Evolutionary conservation across 2,797 vertebrate species (phyloP), one percentile per base, ranked within the genome.

Genomic region (Gallirallus australis): DNA sequence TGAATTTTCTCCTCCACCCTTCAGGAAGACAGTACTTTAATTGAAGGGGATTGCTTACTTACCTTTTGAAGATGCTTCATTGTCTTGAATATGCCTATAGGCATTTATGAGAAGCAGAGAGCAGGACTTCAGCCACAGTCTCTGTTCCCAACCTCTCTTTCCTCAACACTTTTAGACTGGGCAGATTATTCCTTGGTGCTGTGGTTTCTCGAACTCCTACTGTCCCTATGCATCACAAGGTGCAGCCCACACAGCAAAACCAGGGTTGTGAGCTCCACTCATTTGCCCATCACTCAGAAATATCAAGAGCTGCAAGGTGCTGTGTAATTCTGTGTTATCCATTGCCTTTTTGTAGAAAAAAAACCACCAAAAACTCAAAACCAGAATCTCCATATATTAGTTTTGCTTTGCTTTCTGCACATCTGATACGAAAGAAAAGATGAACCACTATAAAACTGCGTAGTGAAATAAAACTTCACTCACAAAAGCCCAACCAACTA

Each of bases 301-400:
- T 42, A 47, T 54, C 59, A n/a, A 65, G 65, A 84, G 56, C 33
- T 59, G 23, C 30, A 79, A 54, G 59, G 11, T 15, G 15, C 14
- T 33, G 6, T 30, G 12, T 45, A 59, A 48, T 10, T 4, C 9
- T 33, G 56, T 52, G 24, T 20, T 61, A 54, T 18, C 16, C 7
- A 33, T 15, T 47, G 15, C 3, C 11, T 65, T 86, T 70, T 75
- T 30, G 7, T 31, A 59, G 18, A 2, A 16, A 61, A 35, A 60
- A 73, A 24, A 2, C 6, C 4, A 2, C 20, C 14, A 15, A 54
- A 60, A 37, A 5, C 1, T 15, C 3, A 6, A 59, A 83, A 4
- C 0, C 19, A 68, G 11, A 63, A 12, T 28, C 15, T 69, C 21
- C 23, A 63, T 5, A 59, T 63, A 50, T 33, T 28, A 57, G 3